Evolutionary conservation across 2,113 vertebrate species (phyloP).

Genomic region (Nycticebus coucang): DNA sequence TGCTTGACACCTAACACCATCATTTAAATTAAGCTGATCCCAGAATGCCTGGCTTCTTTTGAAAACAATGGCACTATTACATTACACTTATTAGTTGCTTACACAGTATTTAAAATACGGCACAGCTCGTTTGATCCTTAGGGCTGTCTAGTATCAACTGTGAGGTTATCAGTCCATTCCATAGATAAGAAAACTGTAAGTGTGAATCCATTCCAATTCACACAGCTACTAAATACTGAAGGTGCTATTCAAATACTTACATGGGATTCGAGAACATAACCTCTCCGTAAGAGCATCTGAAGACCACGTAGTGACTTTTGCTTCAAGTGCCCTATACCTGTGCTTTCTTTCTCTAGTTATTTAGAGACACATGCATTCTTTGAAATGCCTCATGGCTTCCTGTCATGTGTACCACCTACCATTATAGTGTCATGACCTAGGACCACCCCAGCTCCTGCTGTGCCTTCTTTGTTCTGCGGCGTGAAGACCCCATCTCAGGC

Average conservation of each 20-base stretch:
- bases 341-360: not conserved
- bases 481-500: not conserved
- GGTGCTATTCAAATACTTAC: not conserved
- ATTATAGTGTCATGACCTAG: not conserved
- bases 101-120: not conserved
- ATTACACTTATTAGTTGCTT: not conserved
- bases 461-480: not conserved
- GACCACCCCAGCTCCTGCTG: not conserved
- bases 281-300: not conserved
- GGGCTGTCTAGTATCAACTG: not conserved
- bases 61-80: not conserved
- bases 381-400: not conserved
- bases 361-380: not conserved
- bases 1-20: not conserved
- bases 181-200: not conserved
- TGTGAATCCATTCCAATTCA: not conserved
- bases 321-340: not conserved
- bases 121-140: not conserved
- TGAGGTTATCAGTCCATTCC: not conserved
- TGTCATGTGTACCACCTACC: not conserved
- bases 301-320: not conserved
- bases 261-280: not conserved
- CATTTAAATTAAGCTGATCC: not conserved
- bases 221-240: not conserved
- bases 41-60: not conserved